phyloP scores from a whole-genome alignment of 2,888 invertebrate species.

The Diachrysia chrysitis region DNA sequence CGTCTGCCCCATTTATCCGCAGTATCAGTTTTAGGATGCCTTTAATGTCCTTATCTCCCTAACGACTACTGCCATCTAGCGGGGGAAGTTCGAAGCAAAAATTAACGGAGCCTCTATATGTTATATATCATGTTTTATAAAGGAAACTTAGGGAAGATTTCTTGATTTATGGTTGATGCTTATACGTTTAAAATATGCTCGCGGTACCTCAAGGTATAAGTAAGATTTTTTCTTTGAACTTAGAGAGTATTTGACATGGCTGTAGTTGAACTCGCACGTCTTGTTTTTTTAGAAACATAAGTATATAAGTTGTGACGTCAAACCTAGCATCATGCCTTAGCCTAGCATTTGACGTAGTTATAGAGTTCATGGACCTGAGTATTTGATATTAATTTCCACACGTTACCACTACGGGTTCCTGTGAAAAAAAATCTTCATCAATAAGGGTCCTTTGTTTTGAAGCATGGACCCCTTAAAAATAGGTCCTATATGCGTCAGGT shows the following conservation, averaged over 20 bases:
- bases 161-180: background rate
- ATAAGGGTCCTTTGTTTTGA: too few relatives aligned
- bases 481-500: too few relatives aligned
- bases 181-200: background rate
- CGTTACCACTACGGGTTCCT: too few relatives aligned
- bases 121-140: background rate
- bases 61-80: constrained; percentile 50
- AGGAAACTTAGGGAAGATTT: background rate
- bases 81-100: constrained; percentile 11
- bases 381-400: too few relatives aligned
- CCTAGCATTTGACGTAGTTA: too few relatives aligned
- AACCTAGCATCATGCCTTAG: too few relatives aligned
- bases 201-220: background rate
- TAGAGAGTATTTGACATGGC: background rate
- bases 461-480: too few relatives aligned
- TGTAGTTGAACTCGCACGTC: too few relatives aligned
- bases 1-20: constrained; percentile 36
- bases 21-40: constrained; percentile 28
- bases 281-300: too few relatives aligned
- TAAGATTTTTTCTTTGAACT: background rate
- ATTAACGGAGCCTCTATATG: constrained; percentile 1
- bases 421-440: too few relatives aligned
- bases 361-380: too few relatives aligned
- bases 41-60: constrained; percentile 35
- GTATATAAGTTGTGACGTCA: too few relatives aligned